Percentiles rank a stretch among this genome's conserved stretches.
These are phyloP conservation scores for Drosophila auraria DNA, from an alignment of 1,140 invertebrate genomes.

Conservation along the genomic window DNA sequence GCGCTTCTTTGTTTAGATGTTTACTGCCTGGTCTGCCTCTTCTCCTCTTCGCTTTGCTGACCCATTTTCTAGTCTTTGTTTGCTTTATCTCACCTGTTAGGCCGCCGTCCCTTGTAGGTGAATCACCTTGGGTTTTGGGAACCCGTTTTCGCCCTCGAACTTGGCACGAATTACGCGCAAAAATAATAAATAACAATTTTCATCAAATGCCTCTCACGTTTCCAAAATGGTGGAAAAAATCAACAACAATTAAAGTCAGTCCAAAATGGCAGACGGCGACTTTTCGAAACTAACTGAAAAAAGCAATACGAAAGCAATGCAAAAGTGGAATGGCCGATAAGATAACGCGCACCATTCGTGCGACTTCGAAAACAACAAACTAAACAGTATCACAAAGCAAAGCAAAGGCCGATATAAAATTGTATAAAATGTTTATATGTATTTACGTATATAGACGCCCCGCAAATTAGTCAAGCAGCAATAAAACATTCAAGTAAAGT, in stretches of 20 bases:
- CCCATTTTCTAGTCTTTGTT: conserved; percentile 59
- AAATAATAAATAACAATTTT: conserved; percentile 18
- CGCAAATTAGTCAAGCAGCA: background rate
- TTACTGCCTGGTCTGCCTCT: conserved; percentile 32
- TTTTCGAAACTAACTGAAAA: conserved; percentile 19
- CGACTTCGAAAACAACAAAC: conserved; percentile 46
- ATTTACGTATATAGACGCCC: conserved; percentile 2
- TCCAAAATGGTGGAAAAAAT: conserved; percentile 34
- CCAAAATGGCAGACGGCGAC: conserved; percentile 26
- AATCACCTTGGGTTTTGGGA: conserved; percentile 61
- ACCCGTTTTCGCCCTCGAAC: conserved; percentile 72
- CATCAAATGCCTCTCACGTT: conserved; percentile 39
- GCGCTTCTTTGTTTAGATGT: conserved; percentile 58
- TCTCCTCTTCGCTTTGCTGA: conserved; percentile 49
- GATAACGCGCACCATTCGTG: conserved; percentile 61
- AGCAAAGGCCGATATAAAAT: conserved; percentile 2
- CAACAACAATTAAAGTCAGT: conserved; percentile 2
- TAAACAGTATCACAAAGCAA: conserved; percentile 19
- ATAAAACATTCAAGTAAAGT: background rate
- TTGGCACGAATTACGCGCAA: conserved; percentile 40
- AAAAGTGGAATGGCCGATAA: conserved; percentile 68
- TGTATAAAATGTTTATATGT: background rate
- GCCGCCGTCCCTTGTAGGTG: conserved; percentile 20
- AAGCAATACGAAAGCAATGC: conserved; percentile 15
- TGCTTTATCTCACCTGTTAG: conserved; percentile 53